phyloP scores from a whole-genome alignment of 2,888 invertebrate genomes.

The Sarcophaga carnaria region DNA sequence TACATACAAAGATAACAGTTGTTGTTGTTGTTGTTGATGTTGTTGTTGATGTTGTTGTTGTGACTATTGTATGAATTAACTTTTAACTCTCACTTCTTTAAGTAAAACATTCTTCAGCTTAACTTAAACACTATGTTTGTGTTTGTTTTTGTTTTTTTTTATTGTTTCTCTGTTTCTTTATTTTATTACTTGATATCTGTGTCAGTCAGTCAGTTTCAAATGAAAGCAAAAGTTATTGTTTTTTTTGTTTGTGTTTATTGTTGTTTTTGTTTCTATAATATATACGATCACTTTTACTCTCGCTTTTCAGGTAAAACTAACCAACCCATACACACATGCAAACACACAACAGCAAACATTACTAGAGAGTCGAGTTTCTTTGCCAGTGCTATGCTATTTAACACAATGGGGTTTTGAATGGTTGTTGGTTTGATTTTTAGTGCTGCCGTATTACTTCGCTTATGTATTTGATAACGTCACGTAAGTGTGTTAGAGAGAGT shows the following conservation, averaged over 20 bases:
- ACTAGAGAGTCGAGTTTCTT: neutral
- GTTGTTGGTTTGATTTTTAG: conserved; percentile 18
- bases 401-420: conserved; percentile 7
- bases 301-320: conserved; percentile 65
- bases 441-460: neutral
- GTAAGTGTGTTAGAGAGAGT: conserved; percentile 15
- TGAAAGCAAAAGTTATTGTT: conserved; percentile 66
- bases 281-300: conserved; percentile 78
- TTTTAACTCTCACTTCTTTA: conserved; percentile 61
- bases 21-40: neutral
- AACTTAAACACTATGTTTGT: conserved; percentile 22
- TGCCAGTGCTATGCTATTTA: neutral
- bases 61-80: conserved; percentile 15
- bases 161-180: conserved; percentile 1
- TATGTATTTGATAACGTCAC: conserved; percentile 50
- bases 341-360: neutral
- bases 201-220: conserved; percentile 61
- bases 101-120: conserved; percentile 40
- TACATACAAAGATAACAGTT: neutral
- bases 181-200: conserved; percentile 55
- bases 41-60: neutral
- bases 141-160: conserved; percentile 30
- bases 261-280: conserved; percentile 27
- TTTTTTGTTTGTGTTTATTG: neutral
- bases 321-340: neutral